Evolutionary conservation across 2,797 vertebrate species (phyloP), one percentile per base, ranked within the genome.

Genomic region (Potorous gilbertii): DNA sequence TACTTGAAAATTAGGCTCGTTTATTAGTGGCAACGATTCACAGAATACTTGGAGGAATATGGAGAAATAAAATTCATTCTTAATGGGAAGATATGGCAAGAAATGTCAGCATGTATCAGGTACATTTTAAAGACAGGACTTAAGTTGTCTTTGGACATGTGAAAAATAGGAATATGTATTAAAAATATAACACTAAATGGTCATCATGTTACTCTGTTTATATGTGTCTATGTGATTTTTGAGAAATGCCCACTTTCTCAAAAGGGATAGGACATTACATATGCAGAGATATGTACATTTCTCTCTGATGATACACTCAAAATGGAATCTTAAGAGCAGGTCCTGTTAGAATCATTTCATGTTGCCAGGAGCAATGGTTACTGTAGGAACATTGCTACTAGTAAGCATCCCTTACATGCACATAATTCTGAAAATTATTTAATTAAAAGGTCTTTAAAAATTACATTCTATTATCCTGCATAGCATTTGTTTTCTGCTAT

Each of bases 341-440:
- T 94, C 52, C 91, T 97, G 55, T 57, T 52, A 96, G 56, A 94
- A 97, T 97, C 93, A 96, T 96, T 97, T 94, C 55, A 90, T 93
- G 94, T 94, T 97, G 89, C 96, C 95, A 96, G 95, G 95, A 96
- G 66, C 81, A 96, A 97, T 94, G 97, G 97, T 98, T 97, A 97
- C 50, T 1, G 97, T 97, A 97, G 94, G 92, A 98, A 87, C 92
- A 95, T 94, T 74, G 90, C 2, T 31, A 94, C 56, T 96, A 96
- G 95, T 92, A 94, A 97, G 66, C 29, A 93, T 94, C 92, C 91
- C 62, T 93, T 96, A 96, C 34, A 93, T 90, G 91, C 0, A 0
- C 87, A 54, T 40, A 92, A 93, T 57, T 92, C 12, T 16, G 40
- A 96, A 97, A 96, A 52, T 95, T 95, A 91, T 95, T 96, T 95